A percentile compares a stretch with the other conserved stretches of the same genome.
phyloP scores from a whole-genome alignment of 2,113 vertebrate species.

The Tragelaphus strepsiceros region DNA sequence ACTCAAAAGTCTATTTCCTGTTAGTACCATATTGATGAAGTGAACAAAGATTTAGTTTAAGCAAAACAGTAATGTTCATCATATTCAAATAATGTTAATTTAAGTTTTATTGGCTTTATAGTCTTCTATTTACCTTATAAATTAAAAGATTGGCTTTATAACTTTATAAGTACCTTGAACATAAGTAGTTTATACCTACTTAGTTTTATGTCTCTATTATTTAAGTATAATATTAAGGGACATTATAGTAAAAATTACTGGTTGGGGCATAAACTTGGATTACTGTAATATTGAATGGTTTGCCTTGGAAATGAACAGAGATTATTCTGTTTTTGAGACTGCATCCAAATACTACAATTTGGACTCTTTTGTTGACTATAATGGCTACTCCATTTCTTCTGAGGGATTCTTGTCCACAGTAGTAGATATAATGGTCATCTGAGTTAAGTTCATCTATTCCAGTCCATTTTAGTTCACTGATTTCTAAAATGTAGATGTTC shows the following conservation, averaged over 20 bases:
- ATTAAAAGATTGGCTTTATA: neutral
- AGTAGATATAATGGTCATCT: neutral
- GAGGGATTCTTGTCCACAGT: neutral
- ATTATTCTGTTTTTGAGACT: neutral
- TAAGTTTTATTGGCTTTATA: slow-evolving; percentile 29
- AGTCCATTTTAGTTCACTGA: neutral
- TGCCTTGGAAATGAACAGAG: neutral
- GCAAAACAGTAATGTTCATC: fast-evolving
- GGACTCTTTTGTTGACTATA: neutral
- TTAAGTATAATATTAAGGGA: slow-evolving; percentile 7
- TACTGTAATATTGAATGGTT: neutral
- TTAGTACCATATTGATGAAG: neutral
- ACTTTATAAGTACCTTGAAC: neutral
- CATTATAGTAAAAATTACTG: neutral
- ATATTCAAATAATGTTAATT: neutral
- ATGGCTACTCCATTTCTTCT: neutral
- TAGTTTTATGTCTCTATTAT: neutral
- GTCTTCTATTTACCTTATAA: neutral
- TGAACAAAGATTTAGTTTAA: neutral
- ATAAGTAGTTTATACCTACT: neutral
- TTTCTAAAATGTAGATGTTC: neutral
- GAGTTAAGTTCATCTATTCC: neutral
- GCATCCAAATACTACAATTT: neutral
- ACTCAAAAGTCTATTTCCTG: neutral
- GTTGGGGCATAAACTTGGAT: neutral